Conservation (phyloP, 2,797 vertebrate species). For the Coreius guichenoti region DNA sequence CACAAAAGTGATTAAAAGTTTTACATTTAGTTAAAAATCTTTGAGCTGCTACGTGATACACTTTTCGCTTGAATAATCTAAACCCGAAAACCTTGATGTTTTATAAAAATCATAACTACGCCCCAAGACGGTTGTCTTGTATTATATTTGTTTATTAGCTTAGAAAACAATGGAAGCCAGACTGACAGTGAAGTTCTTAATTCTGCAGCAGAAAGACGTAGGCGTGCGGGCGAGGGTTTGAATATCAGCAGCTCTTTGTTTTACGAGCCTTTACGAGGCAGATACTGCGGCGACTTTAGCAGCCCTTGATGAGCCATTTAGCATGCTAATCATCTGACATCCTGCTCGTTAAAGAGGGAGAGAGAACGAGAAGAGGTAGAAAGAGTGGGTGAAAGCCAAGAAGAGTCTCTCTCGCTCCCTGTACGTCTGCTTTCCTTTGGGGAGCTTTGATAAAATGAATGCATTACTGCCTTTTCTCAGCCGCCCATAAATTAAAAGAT, state of each 20-base stretch:
- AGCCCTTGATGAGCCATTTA: constrained; percentile 62
- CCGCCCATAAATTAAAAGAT: constrained; percentile 60
- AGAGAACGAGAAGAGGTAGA: constrained; percentile 27
- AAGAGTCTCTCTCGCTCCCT: constrained; percentile 10
- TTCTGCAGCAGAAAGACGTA: constrained; percentile 23
- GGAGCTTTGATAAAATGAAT: constrained; percentile 48
- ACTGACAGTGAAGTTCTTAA: not conserved
- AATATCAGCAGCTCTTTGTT: constrained; percentile 55
- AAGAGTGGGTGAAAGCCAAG: constrained; percentile 41
- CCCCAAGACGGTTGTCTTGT: not conserved
- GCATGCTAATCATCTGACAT: constrained; percentile 60
- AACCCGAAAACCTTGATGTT: not conserved
- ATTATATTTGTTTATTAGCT: constrained; percentile 10
- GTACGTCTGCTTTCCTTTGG: constrained; percentile 29
- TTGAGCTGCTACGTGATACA: not conserved
- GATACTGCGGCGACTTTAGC: constrained; percentile 48
- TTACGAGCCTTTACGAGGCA: constrained; percentile 51
- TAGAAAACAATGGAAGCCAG: constrained; percentile 1
- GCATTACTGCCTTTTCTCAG: constrained; percentile 48
- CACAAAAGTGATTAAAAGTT: not conserved
- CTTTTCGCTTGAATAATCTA: not conserved
- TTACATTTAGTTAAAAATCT: not conserved
- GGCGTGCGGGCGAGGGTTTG: constrained; percentile 36
- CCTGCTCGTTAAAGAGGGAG: constrained; percentile 46
- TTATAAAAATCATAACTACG: not conserved